Percentiles rank a stretch among this genome's conserved stretches.
phyloP scores from a whole-genome alignment of 2,797 vertebrate genomes.

The Ataeniobius toweri region DNA sequence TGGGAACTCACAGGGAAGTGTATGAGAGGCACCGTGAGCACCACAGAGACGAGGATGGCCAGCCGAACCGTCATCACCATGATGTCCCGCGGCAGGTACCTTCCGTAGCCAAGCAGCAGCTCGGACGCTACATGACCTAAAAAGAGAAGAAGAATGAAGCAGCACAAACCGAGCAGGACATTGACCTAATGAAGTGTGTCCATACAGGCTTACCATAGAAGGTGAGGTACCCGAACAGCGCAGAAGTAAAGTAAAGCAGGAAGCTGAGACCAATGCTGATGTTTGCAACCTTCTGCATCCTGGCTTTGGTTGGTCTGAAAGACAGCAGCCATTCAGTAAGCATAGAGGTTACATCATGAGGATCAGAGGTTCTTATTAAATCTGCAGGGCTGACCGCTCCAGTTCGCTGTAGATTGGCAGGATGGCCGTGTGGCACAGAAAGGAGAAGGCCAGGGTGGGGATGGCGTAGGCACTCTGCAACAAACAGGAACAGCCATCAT shows the following conservation, averaged over 20 bases:
- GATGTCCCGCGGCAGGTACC: slow-evolving; percentile 83
- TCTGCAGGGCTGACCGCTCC: slow-evolving; percentile 78
- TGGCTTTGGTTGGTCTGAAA: slow-evolving; percentile 88
- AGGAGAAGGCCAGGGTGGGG: slow-evolving; percentile 96
- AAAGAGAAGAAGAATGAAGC: slow-evolving; percentile 24
- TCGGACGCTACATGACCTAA: slow-evolving; percentile 89
- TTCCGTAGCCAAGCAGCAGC: slow-evolving; percentile 84
- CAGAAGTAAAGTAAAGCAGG: slow-evolving; percentile 88
- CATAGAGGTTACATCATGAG: not conserved
- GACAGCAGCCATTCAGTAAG: slow-evolving; percentile 7
- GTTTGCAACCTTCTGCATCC: slow-evolving; percentile 91
- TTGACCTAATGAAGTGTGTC: slow-evolving; percentile 1
- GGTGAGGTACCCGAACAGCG: slow-evolving; percentile 95
- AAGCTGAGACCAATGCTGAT: slow-evolving; percentile 89
- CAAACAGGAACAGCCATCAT: slow-evolving; percentile 48
- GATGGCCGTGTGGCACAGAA: slow-evolving; percentile 95
- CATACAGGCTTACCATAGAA: slow-evolving; percentile 88
- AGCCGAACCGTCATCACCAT: slow-evolving; percentile 86
- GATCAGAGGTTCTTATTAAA: not conserved
- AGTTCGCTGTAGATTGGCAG: slow-evolving; percentile 96
- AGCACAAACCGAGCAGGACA: not conserved
- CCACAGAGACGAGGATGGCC: slow-evolving; percentile 87
- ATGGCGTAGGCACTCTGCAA: slow-evolving; percentile 92
- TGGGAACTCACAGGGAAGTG: slow-evolving; percentile 91
- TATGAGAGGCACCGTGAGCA: slow-evolving; percentile 92